These are phyloP conservation scores for Cyanoderma ruficeps DNA, from an alignment of 2,113 vertebrate species.

Conservation along the genomic window DNA sequence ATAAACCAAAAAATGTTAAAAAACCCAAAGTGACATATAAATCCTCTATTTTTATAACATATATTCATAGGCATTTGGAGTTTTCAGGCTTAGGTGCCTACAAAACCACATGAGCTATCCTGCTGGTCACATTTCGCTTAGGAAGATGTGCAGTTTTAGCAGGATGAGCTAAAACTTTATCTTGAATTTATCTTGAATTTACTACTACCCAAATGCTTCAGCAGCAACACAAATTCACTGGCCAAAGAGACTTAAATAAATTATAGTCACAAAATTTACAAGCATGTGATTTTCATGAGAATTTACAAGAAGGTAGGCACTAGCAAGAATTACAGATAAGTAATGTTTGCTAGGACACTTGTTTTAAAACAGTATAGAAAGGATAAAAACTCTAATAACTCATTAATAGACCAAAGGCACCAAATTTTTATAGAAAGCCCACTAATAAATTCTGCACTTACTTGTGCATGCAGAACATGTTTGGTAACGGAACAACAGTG, in stretches of 20 bases:
- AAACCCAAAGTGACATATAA: not conserved
- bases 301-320: not conserved
- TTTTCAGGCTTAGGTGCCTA: not conserved
- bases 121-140: not conserved
- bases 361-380: not conserved
- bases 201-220: not conserved
- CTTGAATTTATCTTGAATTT: conserved; percentile 12
- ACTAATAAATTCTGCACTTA: not conserved
- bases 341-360: not conserved
- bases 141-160: not conserved
- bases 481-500: not conserved
- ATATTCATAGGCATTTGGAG: not conserved
- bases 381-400: not conserved
- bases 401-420: not conserved
- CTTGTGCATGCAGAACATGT: not conserved
- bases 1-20: not conserved
- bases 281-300: not conserved
- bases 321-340: not conserved
- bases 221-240: not conserved
- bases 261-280: not conserved
- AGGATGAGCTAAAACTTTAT: not conserved
- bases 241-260: not conserved
- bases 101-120: not conserved
- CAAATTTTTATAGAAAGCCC: not conserved
- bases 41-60: not conserved